A percentile compares a stretch with the other conserved stretches of the same genome.
Evolutionary conservation across 2,113 vertebrate genomes (phyloP).

Genomic region (Suricata suricatta): DNA sequence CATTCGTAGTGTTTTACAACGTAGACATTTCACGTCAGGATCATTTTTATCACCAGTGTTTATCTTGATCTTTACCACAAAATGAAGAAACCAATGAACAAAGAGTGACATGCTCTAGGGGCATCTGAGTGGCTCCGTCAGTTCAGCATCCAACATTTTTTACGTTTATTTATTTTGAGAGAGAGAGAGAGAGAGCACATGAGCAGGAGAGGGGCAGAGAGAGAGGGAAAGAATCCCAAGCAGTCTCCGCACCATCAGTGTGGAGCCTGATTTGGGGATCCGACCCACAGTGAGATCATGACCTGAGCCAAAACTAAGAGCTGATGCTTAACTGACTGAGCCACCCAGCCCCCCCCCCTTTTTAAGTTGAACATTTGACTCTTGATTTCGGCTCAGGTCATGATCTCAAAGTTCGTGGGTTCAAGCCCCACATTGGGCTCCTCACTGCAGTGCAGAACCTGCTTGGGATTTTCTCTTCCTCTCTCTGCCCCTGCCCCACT

Average conservation of each 20-base stretch:
- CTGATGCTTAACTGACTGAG: background rate
- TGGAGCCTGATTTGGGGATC: background rate
- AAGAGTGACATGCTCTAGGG: background rate
- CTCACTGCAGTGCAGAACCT: no score
- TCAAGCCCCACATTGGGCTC: no score
- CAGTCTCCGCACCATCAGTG: background rate
- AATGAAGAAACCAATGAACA: background rate
- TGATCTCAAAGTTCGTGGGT: no score
- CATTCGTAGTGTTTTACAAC: background rate
- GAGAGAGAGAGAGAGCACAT: no score
- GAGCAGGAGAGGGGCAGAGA: background rate
- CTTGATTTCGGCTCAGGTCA: no score
- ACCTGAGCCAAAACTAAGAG: background rate
- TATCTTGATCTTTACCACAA: background rate
- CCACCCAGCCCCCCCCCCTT: background rate
- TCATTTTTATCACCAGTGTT: background rate
- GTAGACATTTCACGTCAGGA: background rate
- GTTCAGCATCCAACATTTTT: no score
- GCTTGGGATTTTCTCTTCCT: no score
- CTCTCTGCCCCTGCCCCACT: no score
- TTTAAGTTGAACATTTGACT: no score
- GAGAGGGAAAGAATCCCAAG: background rate
- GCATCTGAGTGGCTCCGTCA: no score
- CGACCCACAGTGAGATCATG: background rate
- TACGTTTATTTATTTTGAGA: no score